Evolutionary conservation across 2,888 invertebrate species (phyloP).

Genomic region (Unio delphinus): DNA sequence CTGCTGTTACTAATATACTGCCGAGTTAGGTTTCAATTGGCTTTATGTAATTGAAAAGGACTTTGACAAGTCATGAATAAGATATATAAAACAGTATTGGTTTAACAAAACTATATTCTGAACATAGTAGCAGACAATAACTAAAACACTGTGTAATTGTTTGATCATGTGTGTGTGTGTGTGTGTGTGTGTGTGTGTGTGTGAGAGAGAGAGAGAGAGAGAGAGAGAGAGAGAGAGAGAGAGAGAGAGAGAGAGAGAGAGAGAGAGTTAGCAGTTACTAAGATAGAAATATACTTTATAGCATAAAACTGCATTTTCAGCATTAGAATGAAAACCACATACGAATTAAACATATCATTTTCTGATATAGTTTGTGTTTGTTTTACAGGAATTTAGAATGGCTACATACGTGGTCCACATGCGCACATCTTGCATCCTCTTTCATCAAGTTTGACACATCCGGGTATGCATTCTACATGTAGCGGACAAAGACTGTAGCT

Average conservation of each 20-base stretch:
- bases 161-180: neutral
- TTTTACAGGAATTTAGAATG: no score
- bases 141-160: constrained; percentile 4
- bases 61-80: no score
- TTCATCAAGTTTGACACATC: constrained; percentile 38
- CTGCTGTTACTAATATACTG: no score
- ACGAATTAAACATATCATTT: neutral
- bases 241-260: constrained; percentile 3
- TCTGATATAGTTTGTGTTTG: no score
- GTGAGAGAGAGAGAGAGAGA: neutral
- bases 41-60: no score
- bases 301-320: no score
- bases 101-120: no score
- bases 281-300: no score
- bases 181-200: no score
- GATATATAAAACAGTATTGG: no score
- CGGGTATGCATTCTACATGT: constrained; percentile 40
- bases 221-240: no score
- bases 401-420: constrained; percentile 20
- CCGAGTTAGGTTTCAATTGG: no score
- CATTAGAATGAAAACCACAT: neutral
- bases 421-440: constrained; percentile 40
- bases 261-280: neutral
- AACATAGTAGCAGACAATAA: neutral
- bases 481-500: constrained; percentile 32